Evolutionary conservation across 2,797 vertebrate species (phyloP).

Genomic region (Morelia viridis): DNA sequence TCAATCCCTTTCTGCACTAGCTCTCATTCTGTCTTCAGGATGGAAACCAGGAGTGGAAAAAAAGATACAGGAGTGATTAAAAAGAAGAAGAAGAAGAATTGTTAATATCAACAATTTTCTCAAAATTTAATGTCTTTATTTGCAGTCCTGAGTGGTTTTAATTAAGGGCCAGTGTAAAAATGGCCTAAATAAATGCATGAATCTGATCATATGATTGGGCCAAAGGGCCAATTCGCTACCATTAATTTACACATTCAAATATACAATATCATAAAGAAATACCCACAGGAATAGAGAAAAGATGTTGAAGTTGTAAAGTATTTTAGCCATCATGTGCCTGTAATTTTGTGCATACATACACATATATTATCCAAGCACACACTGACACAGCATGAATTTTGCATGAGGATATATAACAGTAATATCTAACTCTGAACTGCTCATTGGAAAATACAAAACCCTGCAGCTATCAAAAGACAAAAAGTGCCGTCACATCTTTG

Average conservation of each 20-base stretch:
- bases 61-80: constrained; percentile 8
- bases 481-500: constrained; percentile 2
- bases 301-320: neutral
- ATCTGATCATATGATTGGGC: neutral
- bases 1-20: neutral
- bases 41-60: neutral
- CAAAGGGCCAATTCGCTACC: neutral
- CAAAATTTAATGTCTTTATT: constrained; percentile 15
- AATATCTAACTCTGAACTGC: neutral
- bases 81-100: neutral
- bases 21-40: neutral
- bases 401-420: constrained; percentile 10
- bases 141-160: neutral
- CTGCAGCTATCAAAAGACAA: constrained; percentile 10
- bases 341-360: neutral
- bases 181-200: neutral
- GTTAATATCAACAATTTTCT: neutral
- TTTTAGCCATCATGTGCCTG: neutral
- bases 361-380: neutral
- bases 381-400: neutral
- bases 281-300: too few species aligned
- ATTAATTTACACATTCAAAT: neutral
- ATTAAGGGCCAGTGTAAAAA: neutral
- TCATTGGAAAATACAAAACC: neutral
- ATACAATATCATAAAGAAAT: neutral